Evolutionary conservation across 2,113 vertebrate species (phyloP).

Genomic region (Arothron firmamentum): DNA sequence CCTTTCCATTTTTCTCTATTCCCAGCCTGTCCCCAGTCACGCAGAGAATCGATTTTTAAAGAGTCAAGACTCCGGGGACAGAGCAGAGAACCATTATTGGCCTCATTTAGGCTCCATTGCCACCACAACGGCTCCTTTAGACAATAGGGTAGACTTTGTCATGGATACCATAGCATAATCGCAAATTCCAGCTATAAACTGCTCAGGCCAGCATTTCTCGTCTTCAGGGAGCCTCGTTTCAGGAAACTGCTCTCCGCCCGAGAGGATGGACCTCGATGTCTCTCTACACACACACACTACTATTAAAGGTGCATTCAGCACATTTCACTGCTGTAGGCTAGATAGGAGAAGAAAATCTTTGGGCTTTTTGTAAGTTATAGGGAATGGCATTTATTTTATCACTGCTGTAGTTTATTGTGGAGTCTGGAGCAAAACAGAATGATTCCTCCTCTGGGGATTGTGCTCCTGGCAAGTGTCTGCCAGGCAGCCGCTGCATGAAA

Average conservation of each 20-base stretch:
- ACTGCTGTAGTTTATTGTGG: conserved; percentile 1
- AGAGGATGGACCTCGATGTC: conserved; percentile 28
- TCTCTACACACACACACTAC: conserved; percentile 28
- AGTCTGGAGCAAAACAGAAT: conserved; percentile 7
- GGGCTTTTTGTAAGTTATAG: conserved; percentile 10
- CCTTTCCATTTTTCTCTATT: conserved; percentile 44
- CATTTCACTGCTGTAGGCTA: conserved; percentile 41
- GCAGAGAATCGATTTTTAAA: conserved; percentile 73
- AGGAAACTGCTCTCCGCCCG: conserved; percentile 26
- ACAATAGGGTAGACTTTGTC: conserved; percentile 64
- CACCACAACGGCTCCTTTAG: conserved; percentile 57
- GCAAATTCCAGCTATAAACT: conserved; percentile 55
- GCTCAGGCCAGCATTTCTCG: conserved; percentile 60
- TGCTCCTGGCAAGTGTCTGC: conserved; percentile 33
- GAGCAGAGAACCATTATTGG: conserved; percentile 65
- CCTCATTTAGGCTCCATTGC: conserved; percentile 68
- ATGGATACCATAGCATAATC: conserved; percentile 59
- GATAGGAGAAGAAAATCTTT: conserved; percentile 30
- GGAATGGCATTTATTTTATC: conserved; percentile 25
- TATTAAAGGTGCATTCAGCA: conserved; percentile 43
- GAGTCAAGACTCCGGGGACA: conserved; percentile 61
- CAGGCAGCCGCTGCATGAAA: conserved; percentile 19
- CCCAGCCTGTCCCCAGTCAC: conserved; percentile 62
- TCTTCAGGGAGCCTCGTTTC: conserved; percentile 52
- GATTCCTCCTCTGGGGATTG: conserved; percentile 31